Percentiles rank a stretch among this genome's conserved stretches.
Evolutionary conservation across 2,797 vertebrate species (phyloP).

Genomic region (Sebastes diploproa): DNA sequence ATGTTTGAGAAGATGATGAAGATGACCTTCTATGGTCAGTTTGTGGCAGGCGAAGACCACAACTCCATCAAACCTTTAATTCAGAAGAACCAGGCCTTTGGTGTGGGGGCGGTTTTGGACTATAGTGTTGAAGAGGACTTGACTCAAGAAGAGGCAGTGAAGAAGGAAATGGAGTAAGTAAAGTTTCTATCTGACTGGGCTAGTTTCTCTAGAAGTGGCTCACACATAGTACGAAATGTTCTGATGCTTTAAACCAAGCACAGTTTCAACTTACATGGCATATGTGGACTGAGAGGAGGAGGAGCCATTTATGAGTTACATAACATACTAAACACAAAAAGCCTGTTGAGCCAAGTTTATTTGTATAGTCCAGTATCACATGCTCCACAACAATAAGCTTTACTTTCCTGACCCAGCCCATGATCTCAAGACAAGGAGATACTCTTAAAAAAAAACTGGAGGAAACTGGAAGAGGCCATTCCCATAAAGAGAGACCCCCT

Average conservation of each 20-base stretch:
- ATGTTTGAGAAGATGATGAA: slow-evolving; percentile 93
- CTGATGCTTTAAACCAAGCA: background rate
- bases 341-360: background rate
- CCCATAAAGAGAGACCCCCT: background rate
- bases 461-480: background rate
- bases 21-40: slow-evolving; percentile 97
- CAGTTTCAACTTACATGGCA: background rate
- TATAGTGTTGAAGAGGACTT: slow-evolving; percentile 94
- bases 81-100: slow-evolving; percentile 85
- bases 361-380: background rate
- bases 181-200: too few relatives aligned
- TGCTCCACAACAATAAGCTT: background rate
- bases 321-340: background rate
- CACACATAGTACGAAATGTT: background rate
- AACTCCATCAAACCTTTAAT: slow-evolving; percentile 91
- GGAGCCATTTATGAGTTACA: background rate
- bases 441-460: background rate
- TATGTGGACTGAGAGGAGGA: background rate
- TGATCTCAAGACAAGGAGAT: background rate
- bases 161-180: slow-evolving; percentile 89
- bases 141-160: slow-evolving; percentile 85
- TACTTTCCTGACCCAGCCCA: background rate
- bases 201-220: background rate
- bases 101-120: slow-evolving; percentile 93
- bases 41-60: slow-evolving; percentile 94